Evolutionary conservation across 2,888 invertebrate genomes (phyloP).

Genomic region (Tenthredo amoena): DNA sequence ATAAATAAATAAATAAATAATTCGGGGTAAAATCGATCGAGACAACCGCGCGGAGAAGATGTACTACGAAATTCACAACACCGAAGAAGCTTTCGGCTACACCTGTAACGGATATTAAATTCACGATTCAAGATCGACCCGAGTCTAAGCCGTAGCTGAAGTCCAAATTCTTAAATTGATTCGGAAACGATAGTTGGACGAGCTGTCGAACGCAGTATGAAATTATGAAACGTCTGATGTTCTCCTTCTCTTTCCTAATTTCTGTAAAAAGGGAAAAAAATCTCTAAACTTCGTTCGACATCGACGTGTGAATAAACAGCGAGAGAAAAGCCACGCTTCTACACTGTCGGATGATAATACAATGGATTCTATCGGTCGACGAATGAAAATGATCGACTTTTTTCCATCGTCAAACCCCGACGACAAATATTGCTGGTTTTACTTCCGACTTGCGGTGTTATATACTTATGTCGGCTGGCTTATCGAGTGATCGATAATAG

Average conservation of each 20-base stretch:
- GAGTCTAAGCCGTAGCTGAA: background rate
- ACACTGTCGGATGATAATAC: background rate
- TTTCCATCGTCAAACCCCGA: background rate
- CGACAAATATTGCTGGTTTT: background rate
- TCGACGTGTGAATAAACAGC: too few relatives aligned
- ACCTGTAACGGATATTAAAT: background rate
- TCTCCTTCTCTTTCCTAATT: background rate
- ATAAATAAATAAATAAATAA: background rate
- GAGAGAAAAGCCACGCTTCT: too few relatives aligned
- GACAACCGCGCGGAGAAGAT: background rate
- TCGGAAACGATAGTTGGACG: background rate
- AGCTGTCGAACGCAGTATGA: background rate
- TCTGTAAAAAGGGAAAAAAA: background rate
- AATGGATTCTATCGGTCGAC: background rate
- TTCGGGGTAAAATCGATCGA: background rate
- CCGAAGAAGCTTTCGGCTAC: background rate
- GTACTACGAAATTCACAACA: background rate
- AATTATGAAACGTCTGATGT: background rate
- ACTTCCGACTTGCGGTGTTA: background rate
- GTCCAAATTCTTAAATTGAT: background rate
- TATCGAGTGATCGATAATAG: slow-evolving; percentile 37
- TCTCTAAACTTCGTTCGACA: too few relatives aligned
- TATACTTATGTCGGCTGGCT: slow-evolving; percentile 9
- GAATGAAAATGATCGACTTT: background rate
- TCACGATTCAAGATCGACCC: background rate